Base-by-base conservation (phyloP, 2,113 vertebrate species). In the Corydoras sp. region DNA sequence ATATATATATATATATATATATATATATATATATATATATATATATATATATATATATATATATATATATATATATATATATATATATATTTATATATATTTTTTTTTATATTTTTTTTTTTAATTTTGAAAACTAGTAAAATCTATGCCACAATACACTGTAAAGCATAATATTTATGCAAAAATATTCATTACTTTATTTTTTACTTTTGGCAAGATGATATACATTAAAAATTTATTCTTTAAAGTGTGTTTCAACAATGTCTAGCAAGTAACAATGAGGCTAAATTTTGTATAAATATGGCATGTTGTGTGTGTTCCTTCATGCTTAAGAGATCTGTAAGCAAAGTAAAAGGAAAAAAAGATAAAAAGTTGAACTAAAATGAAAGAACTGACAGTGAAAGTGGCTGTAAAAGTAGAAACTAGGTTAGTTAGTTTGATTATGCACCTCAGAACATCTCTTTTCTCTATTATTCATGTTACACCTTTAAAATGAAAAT, bases 401-500 rank as follows among this genome's bases (percentile, higher is more conserved):
- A 61, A 53, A 62, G 56, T 59, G 29, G 54, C 24, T 53, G 65
- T 35, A 43, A 48, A 14, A 53, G n/a, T 10, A 49, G 63, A 70
- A 66, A 70, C 49, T 62, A 15, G 76, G 76, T 69, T 66, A 63
- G 53, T 68, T 66, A 59, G 43, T 73, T 62, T 76, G 73, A 74
- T 78, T 68, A 69, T 66, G 69, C 61, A 61, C 65, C 63, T 64
- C 62, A 60, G 49, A 61, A 70, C 43, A 69, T 67, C 62, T 68
- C 50, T 18, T 12, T 61, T 56, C 15, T 77, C 43, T 58, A 79
- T 79, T 69, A 82, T 82, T 77, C 69, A 80, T 82, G 69, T 63
- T 76, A 73, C 73, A 79, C 67, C 76, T 79, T 77, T 69, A 71
- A 79, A 69, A 62, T 74, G 58, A 76, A 78, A 79, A 73, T 75